Conservation (phyloP, 1,140 invertebrate genomes). For the Eriosoma lanigerum region DNA sequence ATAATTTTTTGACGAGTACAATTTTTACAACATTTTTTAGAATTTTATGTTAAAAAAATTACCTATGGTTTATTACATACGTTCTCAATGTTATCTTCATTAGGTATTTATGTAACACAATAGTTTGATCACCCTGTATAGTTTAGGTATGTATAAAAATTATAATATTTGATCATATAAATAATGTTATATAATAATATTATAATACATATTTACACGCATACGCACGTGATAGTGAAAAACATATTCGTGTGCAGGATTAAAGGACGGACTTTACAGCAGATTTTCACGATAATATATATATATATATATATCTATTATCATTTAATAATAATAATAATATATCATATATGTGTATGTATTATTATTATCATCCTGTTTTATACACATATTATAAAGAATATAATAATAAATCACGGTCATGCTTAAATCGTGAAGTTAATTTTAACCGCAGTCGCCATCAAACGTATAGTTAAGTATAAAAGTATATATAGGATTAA, state of each 20-base stretch:
- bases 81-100: no score
- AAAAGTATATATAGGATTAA: background rate
- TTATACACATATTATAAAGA: background rate
- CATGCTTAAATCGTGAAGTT: background rate
- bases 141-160: no score
- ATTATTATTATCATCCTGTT: background rate
- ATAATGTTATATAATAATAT: no score
- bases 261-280: no score
- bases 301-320: background rate
- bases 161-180: no score
- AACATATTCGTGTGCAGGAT: background rate
- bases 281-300: background rate
- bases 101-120: no score
- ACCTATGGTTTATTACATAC: no score
- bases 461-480: slow-evolving; percentile 19
- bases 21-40: no score
- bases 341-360: background rate
- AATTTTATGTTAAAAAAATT: no score
- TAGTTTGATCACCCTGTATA: no score
- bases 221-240: background rate
- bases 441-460: background rate
- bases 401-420: slow-evolving; percentile 16
- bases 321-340: background rate
- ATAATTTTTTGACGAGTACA: no score
- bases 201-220: background rate